Percentiles rank a stretch among this genome's conserved stretches.
These are phyloP conservation scores for Pentalonia nigronervosa DNA, from an alignment of 1,140 invertebrate species.

Conservation along the genomic window DNA sequence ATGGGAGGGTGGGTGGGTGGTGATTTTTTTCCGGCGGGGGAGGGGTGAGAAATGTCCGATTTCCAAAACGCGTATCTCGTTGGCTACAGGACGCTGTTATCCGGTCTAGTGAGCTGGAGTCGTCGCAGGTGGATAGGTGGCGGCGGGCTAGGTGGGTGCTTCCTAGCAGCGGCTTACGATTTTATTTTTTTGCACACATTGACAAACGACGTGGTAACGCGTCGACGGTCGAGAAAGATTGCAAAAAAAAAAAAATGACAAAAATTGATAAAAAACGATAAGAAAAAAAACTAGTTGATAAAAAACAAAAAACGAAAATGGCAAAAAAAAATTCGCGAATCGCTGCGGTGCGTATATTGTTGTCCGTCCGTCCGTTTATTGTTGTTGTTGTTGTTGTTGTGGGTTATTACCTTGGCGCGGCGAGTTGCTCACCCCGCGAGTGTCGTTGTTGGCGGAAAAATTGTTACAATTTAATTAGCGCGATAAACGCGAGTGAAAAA, in stretches of 20 bases:
- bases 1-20: no score
- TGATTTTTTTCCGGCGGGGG: background rate
- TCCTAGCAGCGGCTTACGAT: no score
- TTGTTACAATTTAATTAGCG: background rate
- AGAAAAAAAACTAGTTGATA: no score
- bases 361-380: no score
- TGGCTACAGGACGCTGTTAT: no score
- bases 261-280: background rate
- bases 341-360: background rate
- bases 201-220: background rate
- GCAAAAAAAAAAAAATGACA: background rate
- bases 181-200: background rate
- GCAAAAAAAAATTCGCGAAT: background rate
- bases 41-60: background rate
- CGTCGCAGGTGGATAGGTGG: no score
- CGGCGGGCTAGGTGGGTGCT: no score
- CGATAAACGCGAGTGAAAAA: background rate
- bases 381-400: no score
- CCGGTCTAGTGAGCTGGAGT: no score
- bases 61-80: no score
- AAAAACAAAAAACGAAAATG: no score
- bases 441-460: background rate
- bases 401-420: slow-evolving; percentile 6
- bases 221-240: background rate
- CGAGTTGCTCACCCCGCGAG: background rate